Conservation (phyloP, 2,113 vertebrate genomes). For the Zootoca vivipara region DNA sequence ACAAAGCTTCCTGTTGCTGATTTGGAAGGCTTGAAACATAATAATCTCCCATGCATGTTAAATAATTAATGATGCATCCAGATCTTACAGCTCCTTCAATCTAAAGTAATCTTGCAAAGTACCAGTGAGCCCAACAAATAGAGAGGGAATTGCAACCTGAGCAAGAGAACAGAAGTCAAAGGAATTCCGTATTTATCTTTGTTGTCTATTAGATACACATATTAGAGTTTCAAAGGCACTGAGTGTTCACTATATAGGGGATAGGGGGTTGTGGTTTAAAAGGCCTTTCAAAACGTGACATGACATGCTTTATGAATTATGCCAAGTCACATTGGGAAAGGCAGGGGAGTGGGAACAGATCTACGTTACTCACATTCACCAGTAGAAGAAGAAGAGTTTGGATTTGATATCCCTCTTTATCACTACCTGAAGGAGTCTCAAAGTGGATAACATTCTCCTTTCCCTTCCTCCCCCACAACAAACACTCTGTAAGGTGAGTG, state of each 20-base stretch:
- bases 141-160: neutral
- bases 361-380: too few species aligned
- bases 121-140: slow-evolving; percentile 41
- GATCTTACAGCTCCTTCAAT: slow-evolving; percentile 47
- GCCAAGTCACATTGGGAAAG: too few species aligned
- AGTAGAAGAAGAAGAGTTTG: too few species aligned
- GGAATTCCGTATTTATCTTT: neutral
- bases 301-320: neutral
- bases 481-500: too few species aligned
- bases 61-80: slow-evolving; percentile 63
- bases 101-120: slow-evolving; percentile 47
- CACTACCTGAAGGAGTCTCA: too few species aligned
- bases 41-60: slow-evolving; percentile 47
- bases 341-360: too few species aligned
- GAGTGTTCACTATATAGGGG: neutral
- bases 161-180: slow-evolving; percentile 13
- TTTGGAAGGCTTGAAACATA: slow-evolving; percentile 52
- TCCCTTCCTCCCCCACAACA: too few species aligned
- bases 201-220: neutral
- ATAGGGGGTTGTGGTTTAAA: neutral
- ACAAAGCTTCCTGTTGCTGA: slow-evolving; percentile 45
- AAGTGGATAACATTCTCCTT: too few species aligned
- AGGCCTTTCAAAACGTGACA: neutral
- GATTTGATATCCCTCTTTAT: too few species aligned
- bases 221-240: neutral